A percentile compares a stretch with the other conserved stretches of the same genome.
These are phyloP conservation scores for Patagioenas fasciata DNA, from an alignment of 2,113 vertebrate species.

Conservation along the genomic window DNA sequence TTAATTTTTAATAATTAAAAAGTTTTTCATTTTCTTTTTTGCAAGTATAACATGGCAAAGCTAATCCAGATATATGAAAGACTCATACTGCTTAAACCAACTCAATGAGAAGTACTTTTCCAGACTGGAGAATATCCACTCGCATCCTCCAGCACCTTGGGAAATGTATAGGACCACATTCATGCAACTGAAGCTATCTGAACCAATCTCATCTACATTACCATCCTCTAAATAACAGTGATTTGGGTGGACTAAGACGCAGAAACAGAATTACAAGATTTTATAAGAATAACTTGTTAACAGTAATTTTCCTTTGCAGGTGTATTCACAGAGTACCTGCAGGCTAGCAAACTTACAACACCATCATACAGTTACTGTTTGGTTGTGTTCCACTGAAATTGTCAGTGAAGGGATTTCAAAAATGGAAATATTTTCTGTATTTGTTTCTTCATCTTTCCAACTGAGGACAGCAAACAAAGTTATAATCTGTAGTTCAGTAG, in stretches of 20 bases:
- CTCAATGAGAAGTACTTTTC: not conserved
- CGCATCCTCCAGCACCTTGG: fast-evolving
- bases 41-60: not conserved
- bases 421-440: fast-evolving
- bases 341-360: not conserved
- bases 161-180: not conserved
- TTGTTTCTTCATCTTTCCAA: not conserved
- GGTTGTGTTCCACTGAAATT: not conserved
- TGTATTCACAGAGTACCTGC: not conserved
- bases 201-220: not conserved
- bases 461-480: not conserved
- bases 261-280: not conserved
- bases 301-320: not conserved
- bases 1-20: not conserved
- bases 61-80: not conserved
- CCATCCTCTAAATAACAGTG: not conserved
- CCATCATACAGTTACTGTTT: not conserved
- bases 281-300: not conserved
- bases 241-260: not conserved
- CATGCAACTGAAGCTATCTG: not conserved
- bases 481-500: not conserved
- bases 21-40: not conserved
- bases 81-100: not conserved
- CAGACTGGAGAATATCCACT: not conserved
- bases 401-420: not conserved